A percentile compares a stretch with the other conserved stretches of the same genome.
phyloP scores from a whole-genome alignment of 2,797 vertebrate species.

The Graptemys geographica region DNA sequence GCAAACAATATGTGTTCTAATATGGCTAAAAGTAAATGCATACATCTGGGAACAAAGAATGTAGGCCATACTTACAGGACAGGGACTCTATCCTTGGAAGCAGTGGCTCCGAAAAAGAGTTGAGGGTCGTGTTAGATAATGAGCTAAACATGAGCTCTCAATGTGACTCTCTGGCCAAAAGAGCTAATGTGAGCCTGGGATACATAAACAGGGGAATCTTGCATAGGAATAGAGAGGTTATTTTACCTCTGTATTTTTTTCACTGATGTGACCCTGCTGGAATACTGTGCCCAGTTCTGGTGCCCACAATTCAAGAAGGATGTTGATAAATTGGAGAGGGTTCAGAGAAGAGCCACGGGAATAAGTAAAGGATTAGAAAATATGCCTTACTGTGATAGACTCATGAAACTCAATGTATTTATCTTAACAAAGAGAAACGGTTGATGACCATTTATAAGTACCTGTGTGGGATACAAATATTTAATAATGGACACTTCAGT shows the following conservation, averaged over 20 bases:
- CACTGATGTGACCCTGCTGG: not conserved
- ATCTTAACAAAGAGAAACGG: not conserved
- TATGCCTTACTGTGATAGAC: not conserved
- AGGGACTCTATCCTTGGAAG: too few species aligned
- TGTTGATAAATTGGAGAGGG: not conserved
- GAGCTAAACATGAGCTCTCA: too few species aligned
- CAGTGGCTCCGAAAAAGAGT: too few species aligned
- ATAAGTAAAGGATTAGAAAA: not conserved
- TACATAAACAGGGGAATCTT: too few species aligned
- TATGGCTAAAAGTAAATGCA: too few species aligned
- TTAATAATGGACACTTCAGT: not conserved
- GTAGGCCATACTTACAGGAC: too few species aligned
- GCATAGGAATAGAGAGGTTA: too few species aligned
- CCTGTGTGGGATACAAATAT: not conserved
- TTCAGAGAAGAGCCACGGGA: not conserved
- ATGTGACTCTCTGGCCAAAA: too few species aligned
- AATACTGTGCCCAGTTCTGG: not conserved
- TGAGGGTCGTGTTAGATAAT: too few species aligned
- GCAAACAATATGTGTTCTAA: too few species aligned
- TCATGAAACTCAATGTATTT: not conserved
- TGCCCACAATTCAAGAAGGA: not conserved
- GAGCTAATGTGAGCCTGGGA: too few species aligned
- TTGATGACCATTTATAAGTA: not conserved
- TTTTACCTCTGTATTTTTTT: not conserved
- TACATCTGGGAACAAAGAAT: too few species aligned